Base-by-base conservation (phyloP, 2,113 vertebrate species). In the Atherinomorus stipes region DNA sequence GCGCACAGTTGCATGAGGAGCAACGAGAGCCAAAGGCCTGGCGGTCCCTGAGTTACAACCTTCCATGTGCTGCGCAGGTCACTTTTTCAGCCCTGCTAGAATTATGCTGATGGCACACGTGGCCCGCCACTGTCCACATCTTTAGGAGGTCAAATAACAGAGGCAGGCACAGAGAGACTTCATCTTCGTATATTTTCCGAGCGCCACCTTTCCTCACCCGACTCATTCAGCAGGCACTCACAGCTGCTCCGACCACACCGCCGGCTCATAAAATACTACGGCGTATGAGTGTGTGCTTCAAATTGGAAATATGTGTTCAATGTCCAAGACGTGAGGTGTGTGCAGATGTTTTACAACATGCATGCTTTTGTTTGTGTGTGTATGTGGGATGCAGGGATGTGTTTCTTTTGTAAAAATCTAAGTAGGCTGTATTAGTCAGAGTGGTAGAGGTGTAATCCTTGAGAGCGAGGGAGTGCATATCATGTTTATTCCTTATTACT, bases 101-200 rank as follows among this genome's bases (percentile, higher is more conserved):
- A 78, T 84, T 64, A 73, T 67, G 54, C 77, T 80, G 69, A 80
- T 82, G 76, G 44, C 4, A 16, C 82, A 62, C 2, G 38, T 74
- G 59, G 51, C 71, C 67, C 11, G 0, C 49, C 38, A 16, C 64
- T 16, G 60, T 78, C 76, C 74, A 59, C n/a, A 1, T 74, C 64
- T 81, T 80, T 76, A 83, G 44, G 66, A 86, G 85, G 83, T 75
- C 76, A 72, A 76, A 74, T 28, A 25, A 52, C 53, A 31, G 31
- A 78, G 19, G 44, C 37, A 71, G 26, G 49, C 38, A 80, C 57
- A 44, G 51, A 64, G 23, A 34, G 16, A 45, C 64, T 69, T 58
- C 8, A 54, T 74, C 34, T 71, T 42, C 54, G 37, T 64, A 61
- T 12, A 61, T 31, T 31, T 68, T 62, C 26, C 22, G 21, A n/a